phyloP scores from a whole-genome alignment of 2,888 invertebrate species.

The Lissocephala sabroskyi region DNA sequence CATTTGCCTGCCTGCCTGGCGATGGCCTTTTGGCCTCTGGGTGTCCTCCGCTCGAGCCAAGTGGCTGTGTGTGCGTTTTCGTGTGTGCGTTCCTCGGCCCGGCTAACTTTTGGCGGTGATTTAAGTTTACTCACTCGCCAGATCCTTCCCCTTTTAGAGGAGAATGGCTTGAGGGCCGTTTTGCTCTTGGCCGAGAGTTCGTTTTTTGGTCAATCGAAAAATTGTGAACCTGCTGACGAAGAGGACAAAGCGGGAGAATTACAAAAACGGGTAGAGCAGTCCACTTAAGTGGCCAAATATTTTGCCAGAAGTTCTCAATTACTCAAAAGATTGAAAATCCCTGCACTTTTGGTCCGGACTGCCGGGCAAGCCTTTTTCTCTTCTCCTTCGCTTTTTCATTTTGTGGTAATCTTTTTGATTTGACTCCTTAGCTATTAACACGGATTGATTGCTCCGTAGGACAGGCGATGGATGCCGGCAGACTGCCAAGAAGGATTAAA shows the following conservation, averaged over 20 bases:
- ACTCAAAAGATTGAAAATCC: slow-evolving; percentile 5
- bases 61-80: slow-evolving; percentile 12
- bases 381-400: slow-evolving; percentile 7
- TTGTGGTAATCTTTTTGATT: slow-evolving; percentile 51
- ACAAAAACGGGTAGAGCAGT: slow-evolving; percentile 9
- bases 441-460: slow-evolving; percentile 61
- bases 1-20: slow-evolving; percentile 26
- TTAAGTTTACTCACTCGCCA: slow-evolving; percentile 6
- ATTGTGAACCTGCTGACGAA: no score
- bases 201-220: no score
- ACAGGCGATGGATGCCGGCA: no score
- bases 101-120: slow-evolving; percentile 13
- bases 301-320: slow-evolving; percentile 44
- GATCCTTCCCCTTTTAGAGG: no score
- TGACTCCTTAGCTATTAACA: slow-evolving; percentile 56
- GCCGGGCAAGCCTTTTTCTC: not conserved
- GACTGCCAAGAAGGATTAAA: no score
- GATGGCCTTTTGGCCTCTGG: no score
- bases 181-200: no score
- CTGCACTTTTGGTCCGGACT: not conserved
- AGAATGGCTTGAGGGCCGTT: no score
- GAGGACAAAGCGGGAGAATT: no score
- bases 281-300: slow-evolving; percentile 54
- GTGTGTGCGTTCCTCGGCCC: slow-evolving; percentile 22
- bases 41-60: no score